A percentile compares a stretch with the other conserved stretches of the same genome.
Conservation (phyloP, 2,113 vertebrate species). For the Ophiodon elongatus region DNA sequence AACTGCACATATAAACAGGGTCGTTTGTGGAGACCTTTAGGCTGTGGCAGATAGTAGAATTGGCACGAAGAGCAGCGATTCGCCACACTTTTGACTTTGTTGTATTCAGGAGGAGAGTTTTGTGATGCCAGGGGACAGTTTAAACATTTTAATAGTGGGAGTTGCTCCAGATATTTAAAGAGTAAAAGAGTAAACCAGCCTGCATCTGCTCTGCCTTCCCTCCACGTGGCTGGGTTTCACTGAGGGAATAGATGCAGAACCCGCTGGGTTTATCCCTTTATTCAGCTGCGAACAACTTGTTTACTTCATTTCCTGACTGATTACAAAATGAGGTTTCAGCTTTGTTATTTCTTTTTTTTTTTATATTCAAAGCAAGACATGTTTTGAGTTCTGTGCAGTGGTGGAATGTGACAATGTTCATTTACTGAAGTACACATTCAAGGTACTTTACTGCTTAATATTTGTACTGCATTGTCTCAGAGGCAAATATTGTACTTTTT, state of each 20-base stretch:
- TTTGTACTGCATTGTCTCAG: neutral
- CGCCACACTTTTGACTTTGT: slow-evolving; percentile 30
- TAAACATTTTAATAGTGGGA: neutral
- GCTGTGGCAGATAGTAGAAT: slow-evolving; percentile 5
- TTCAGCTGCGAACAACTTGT: slow-evolving; percentile 34
- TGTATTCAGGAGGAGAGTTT: slow-evolving; percentile 23
- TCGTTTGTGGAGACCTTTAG: slow-evolving; percentile 14
- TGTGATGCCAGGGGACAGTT: slow-evolving; percentile 6
- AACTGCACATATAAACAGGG: neutral
- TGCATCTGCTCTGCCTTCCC: neutral
- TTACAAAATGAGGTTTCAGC: slow-evolving; percentile 5
- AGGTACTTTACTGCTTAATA: neutral
- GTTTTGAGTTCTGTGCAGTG: neutral
- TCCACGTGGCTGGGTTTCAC: slow-evolving; percentile 1
- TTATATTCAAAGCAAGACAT: neutral
- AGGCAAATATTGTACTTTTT: neutral
- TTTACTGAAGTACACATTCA: neutral
- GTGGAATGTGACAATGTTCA: neutral
- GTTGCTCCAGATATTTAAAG: slow-evolving; percentile 13
- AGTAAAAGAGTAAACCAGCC: slow-evolving; percentile 8
- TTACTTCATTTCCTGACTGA: slow-evolving; percentile 26
- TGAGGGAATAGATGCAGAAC: slow-evolving; percentile 3
- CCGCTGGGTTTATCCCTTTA: neutral
- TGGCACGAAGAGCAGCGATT: slow-evolving; percentile 24
- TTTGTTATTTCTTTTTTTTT: neutral